phyloP scores from a whole-genome alignment of 2,113 vertebrate species.

The Vireo altiloquus region DNA sequence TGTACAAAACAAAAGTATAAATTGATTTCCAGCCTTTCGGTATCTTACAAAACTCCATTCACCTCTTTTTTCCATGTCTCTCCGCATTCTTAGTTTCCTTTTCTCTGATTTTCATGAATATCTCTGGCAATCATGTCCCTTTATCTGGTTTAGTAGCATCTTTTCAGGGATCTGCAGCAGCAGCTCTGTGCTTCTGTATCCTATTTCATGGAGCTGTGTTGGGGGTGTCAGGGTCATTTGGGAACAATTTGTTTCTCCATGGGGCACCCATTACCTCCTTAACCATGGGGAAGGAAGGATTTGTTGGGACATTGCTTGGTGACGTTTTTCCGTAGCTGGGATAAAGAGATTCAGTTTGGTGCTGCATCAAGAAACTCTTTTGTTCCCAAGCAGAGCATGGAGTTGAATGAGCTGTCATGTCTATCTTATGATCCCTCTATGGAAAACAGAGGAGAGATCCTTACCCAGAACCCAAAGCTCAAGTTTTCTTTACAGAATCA shows the following conservation, averaged over 20 bases:
- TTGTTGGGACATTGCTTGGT: neutral
- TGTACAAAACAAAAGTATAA: neutral
- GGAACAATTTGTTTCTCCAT: neutral
- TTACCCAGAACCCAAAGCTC: neutral
- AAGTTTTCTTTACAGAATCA: neutral
- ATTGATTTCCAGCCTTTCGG: neutral
- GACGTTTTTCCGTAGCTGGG: neutral
- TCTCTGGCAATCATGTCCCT: neutral
- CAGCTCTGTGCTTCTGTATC: neutral
- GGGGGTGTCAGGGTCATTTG: neutral
- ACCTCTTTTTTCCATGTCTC: fast-evolving
- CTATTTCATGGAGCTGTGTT: neutral
- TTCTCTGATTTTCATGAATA: neutral
- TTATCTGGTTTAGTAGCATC: neutral
- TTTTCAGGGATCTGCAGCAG: neutral
- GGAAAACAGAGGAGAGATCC: neutral
- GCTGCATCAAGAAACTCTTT: neutral
- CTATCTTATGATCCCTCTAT: neutral
- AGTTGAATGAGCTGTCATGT: neutral
- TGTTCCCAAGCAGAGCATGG: neutral
- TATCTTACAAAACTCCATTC: neutral
- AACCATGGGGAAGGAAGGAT: neutral
- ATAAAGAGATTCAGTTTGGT: neutral
- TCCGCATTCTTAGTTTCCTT: neutral
- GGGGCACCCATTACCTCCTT: neutral